phyloP scores from a whole-genome alignment of 2,113 vertebrate species.

The Lophura nycthemera region DNA sequence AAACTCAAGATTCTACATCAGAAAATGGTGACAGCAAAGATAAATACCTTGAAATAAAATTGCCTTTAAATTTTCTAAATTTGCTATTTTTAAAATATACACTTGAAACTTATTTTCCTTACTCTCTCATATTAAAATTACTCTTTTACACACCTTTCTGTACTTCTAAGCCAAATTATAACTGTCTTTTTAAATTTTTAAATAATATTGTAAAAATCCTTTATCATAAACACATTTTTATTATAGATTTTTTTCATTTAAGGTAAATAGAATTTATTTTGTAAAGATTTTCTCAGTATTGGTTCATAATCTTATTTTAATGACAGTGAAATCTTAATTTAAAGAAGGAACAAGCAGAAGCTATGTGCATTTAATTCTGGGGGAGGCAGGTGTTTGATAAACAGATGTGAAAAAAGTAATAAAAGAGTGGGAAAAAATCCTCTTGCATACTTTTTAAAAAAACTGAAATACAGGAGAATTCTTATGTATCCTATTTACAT shows the following conservation, averaged over 20 bases:
- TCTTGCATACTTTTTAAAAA: not conserved
- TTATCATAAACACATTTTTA: not conserved
- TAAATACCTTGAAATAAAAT: not conserved
- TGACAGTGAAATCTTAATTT: not conserved
- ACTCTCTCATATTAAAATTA: not conserved
- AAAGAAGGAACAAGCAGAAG: not conserved
- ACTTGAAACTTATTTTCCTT: not conserved
- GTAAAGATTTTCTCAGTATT: not conserved
- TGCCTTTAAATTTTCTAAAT: too few relatives aligned
- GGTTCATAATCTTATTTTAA: not conserved
- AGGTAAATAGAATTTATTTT: accelerated
- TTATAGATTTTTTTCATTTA: not conserved
- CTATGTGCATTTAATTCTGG: not conserved
- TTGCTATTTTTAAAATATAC: too few relatives aligned
- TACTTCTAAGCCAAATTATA: not conserved
- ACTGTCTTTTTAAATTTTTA: not conserved
- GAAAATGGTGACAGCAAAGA: not conserved
- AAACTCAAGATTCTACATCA: not conserved
- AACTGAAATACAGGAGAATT: not conserved
- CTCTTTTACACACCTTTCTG: not conserved
- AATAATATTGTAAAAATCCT: not conserved
- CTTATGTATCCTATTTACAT: not conserved
- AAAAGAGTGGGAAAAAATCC: too few relatives aligned
- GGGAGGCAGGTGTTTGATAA: not conserved
- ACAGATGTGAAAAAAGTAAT: not conserved